Base-by-base conservation (phyloP, 2,888 invertebrate species). In the Hoplodrina blanda region DNA sequence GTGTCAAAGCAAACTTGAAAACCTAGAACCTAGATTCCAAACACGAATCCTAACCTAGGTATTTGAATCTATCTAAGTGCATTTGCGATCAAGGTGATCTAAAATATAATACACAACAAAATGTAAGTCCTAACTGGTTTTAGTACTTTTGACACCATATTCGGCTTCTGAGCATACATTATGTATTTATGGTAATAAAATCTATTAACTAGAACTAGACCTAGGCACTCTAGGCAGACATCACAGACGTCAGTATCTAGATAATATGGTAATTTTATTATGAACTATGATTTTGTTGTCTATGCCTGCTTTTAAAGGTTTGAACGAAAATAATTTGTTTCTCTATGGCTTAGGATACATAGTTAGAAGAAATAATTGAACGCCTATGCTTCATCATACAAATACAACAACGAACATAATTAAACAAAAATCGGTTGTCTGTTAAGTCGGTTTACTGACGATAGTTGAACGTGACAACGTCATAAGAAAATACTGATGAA, bases 1-100 rank as follows among this genome's bases (percentile, higher is more conserved):
- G n/a, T 62, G 19, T 60, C 59, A 60, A 53, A 78, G 19, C 46
- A 62, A 73, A 67, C 67, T 53, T 33, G 25, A 60, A 50, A 79
- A 55, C n/a, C 66, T 66, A 65, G 53, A 73, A 64, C n/a, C 61
- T 52, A 79, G 56, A 73, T 68, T 37, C 52, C 30, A 19, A 74
- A 56, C 57, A 59, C 33, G 41, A 73, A 69, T 69, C 62, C 57
- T 81, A 73, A 84, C 85, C 73, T 78, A 74, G 70, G 80, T 61
- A 73, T 80, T 77, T 15, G 2, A 59, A 78, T 65, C 61, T 53
- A 67, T n/a, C 77, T 73, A 15, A 76, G 68, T 63, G 72, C 59
- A n/a, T 65, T 67, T 41, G 63, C 54, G 72, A 77, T 77, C 83
- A 84, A 81, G 83, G 81, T 76, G 64, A 85, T 76, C 63, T 52